Evolutionary conservation across 2,888 invertebrate species (phyloP), one percentile per base, ranked within the genome.

Genomic region (Plebejus anna): DNA sequence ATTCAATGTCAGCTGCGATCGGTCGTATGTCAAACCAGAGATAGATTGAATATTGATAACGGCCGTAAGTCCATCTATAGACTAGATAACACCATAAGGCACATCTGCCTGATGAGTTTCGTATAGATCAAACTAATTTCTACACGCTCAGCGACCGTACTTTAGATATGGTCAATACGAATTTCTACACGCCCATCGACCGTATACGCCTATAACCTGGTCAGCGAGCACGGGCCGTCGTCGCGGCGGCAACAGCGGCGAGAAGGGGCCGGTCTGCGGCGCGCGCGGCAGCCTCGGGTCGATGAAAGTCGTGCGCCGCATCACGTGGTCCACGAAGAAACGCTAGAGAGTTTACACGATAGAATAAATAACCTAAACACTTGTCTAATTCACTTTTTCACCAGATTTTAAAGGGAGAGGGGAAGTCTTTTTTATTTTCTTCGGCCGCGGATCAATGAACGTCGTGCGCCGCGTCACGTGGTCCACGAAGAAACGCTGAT

Each of bases 321-420:
- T 96, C 84, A 97, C 96, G 93, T 99, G 99, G 94, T 99, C 98
- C 87, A 99, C 98, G 94, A 98, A 99, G 94, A 99, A 99, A 89
- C 96, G 96, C 95, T 96, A 42, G 84, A 81, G 22, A 16, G 47
- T 28, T 16, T 5, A 16, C 71, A 75, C 42, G 51, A n/a, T 16
- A 47, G 32, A 22, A 22, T 22, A 22, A 22, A 22, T 22, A 22
- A 22, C 22, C 22, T 22, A 22, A 22, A 22, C 22, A 22, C 22
- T 22, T 22, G 22, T 22, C 22, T 22, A 22, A 22, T 22, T 22
- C 22, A 22, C 22, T 22, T 22, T 22, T 22, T 22, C 22, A 22
- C 22, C 22, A 22, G 22, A 22, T 22, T 22, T 22, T 22, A 22
- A 22, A 22, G 22, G 22, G 22, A 22, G 22, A 22, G 22, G 22